Evolutionary conservation across 2,113 vertebrate species (phyloP).

Genomic region (Eidolon helvum): DNA sequence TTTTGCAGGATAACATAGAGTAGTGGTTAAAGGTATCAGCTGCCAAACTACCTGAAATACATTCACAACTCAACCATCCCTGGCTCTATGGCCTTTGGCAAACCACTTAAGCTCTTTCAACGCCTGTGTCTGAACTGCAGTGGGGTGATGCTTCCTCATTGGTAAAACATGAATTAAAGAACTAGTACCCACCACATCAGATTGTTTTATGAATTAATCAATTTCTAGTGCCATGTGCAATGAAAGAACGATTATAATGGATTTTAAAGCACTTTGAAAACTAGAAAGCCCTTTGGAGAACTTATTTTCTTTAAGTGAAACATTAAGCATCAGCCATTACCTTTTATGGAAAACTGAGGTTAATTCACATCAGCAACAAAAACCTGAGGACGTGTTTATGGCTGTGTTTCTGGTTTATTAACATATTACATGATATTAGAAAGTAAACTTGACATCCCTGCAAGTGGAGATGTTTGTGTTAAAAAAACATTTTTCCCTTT

Average conservation of each 20-base stretch:
- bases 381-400: background rate
- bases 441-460: background rate
- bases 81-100: background rate
- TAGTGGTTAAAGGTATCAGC: background rate
- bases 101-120: background rate
- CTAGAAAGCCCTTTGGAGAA: background rate
- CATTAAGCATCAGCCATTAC: background rate
- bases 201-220: background rate
- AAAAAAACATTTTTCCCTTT: background rate
- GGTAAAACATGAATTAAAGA: background rate
- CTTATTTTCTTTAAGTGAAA: background rate
- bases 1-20: background rate
- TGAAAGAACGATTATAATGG: background rate
- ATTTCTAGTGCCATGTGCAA: background rate
- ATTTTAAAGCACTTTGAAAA: conserved; percentile 11
- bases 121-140: background rate
- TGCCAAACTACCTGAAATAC: background rate
- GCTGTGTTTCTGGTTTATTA: background rate
- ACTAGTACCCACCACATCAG: background rate
- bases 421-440: background rate
- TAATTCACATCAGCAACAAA: background rate
- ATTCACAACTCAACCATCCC: background rate
- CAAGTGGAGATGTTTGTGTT: background rate
- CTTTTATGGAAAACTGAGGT: background rate
- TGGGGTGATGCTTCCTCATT: background rate